phyloP scores from a whole-genome alignment of 2,113 vertebrate species.

The Rallus limicola region DNA sequence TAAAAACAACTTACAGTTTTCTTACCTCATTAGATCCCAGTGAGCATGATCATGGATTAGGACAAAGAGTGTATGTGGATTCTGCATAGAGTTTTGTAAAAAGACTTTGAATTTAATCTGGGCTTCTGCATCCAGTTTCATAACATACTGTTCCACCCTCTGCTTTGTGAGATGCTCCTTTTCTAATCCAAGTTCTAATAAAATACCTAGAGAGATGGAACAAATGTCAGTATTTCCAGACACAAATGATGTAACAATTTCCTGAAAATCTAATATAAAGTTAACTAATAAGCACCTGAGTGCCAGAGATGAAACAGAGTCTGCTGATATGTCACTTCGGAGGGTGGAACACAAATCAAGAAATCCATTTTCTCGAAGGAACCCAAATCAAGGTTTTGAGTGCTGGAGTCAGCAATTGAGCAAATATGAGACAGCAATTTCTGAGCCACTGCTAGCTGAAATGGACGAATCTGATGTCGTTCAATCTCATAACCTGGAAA shows the following conservation, averaged over 20 bases:
- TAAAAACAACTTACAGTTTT: background rate
- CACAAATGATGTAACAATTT: background rate
- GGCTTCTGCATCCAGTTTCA: conserved; percentile 88
- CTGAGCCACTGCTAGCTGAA: conserved; percentile 94
- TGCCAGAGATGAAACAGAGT: conserved; percentile 90
- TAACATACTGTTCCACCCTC: conserved; percentile 86
- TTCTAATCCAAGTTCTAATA: conserved; percentile 90
- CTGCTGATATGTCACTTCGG: conserved; percentile 95
- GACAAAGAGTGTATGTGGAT: conserved; percentile 93
- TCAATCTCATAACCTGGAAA: conserved; percentile 76
- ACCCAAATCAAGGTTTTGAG: conserved; percentile 93
- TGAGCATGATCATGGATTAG: conserved; percentile 96
- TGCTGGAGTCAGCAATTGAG: conserved; percentile 96
- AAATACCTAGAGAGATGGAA: conserved; percentile 81
- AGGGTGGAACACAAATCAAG: conserved; percentile 94
- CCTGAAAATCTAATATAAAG: background rate
- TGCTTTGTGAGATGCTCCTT: conserved; percentile 82
- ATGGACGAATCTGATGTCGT: conserved; percentile 85
- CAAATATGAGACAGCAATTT: conserved; percentile 96
- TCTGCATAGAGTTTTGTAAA: conserved; percentile 88
- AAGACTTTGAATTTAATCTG: conserved; percentile 86
- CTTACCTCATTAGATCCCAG: conserved; percentile 92
- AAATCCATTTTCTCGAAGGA: conserved; percentile 87
- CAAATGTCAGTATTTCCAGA: background rate
- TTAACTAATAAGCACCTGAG: conserved; percentile 81